These are phyloP conservation scores for Notolabrus celidotus DNA, from an alignment of 2,797 vertebrate genomes.

Conservation along the genomic window DNA sequence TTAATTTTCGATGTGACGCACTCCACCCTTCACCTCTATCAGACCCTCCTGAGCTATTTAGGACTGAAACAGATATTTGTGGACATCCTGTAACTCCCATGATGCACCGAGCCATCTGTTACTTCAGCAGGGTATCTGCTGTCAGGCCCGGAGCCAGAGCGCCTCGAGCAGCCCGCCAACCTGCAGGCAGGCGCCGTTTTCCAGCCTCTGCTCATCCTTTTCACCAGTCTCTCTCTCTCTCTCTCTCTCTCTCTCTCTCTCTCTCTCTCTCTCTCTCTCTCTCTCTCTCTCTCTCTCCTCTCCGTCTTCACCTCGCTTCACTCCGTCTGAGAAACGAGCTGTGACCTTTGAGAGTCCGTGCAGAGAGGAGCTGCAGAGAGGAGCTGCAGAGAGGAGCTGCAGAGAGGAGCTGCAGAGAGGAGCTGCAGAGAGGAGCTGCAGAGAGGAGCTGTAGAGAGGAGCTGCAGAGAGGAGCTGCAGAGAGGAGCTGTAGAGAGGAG, in stretches of 20 bases:
- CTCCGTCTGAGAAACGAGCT: neutral
- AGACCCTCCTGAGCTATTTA: conserved; percentile 51
- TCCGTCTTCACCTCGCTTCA: neutral
- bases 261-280: conserved; percentile 5
- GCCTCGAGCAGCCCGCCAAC: conserved; percentile 36
- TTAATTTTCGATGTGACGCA: neutral
- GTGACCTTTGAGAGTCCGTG: conserved; percentile 19
- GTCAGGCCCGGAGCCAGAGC: conserved; percentile 45
- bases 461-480: no score
- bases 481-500: no score
- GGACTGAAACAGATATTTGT: conserved; percentile 53
- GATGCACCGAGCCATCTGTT: conserved; percentile 73
- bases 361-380: no score
- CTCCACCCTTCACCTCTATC: conserved; percentile 29
- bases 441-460: no score
- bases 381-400: no score
- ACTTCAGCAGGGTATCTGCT: conserved; percentile 58
- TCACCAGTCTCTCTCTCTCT: neutral
- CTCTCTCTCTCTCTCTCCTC: neutral
- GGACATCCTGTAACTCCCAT: conserved; percentile 51
- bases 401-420: no score
- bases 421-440: no score
- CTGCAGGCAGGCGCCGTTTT: conserved; percentile 17
- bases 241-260: conserved; percentile 5
- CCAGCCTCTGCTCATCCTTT: conserved; percentile 12